These are phyloP conservation scores for Euproctis similis DNA, from an alignment of 2,888 invertebrate species.

Conservation along the genomic window DNA sequence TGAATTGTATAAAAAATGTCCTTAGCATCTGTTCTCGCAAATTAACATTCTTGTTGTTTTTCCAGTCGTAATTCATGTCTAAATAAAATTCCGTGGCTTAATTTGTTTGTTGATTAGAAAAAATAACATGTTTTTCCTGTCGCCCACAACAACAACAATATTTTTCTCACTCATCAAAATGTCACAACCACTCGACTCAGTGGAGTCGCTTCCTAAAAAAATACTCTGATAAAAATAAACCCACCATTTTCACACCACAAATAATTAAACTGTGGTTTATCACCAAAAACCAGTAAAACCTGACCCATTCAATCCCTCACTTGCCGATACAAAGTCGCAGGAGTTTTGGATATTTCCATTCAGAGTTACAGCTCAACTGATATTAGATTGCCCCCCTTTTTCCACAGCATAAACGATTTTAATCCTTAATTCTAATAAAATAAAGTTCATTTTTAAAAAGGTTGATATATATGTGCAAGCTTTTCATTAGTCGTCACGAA, in stretches of 20 bases:
- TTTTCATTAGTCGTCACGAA: conserved; percentile 57
- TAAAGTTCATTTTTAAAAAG: conserved; percentile 17
- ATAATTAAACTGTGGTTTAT: conserved; percentile 58
- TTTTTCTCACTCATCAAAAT: conserved; percentile 35
- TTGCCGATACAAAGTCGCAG: conserved; percentile 12
- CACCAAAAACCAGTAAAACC: conserved; percentile 45
- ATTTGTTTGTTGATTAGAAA: conserved; percentile 5
- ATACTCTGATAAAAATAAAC: conserved; percentile 41
- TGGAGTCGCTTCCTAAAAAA: conserved; percentile 41
- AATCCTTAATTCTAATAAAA: conserved; percentile 16
- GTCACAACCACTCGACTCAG: conserved; percentile 36
- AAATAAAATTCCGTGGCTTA: conserved; percentile 12
- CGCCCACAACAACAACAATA: conserved; percentile 17
- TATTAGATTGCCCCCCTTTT: conserved; percentile 24
- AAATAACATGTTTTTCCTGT: conserved; percentile 20
- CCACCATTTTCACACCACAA: conserved; percentile 66
- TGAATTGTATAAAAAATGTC: too few relatives aligned
- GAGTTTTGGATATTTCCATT: conserved; percentile 25
- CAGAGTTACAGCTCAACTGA: conserved; percentile 35
- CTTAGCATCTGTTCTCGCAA: too few relatives aligned
- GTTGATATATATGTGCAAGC: conserved; percentile 24
- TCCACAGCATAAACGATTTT: conserved; percentile 12
- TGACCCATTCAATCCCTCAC: conserved; percentile 26
- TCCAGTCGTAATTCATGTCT: conserved; percentile 6
- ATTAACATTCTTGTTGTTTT: conserved; percentile 7